Evolutionary conservation across 2,797 vertebrate species (phyloP).

Genomic region (Discoglossus pictus): DNA sequence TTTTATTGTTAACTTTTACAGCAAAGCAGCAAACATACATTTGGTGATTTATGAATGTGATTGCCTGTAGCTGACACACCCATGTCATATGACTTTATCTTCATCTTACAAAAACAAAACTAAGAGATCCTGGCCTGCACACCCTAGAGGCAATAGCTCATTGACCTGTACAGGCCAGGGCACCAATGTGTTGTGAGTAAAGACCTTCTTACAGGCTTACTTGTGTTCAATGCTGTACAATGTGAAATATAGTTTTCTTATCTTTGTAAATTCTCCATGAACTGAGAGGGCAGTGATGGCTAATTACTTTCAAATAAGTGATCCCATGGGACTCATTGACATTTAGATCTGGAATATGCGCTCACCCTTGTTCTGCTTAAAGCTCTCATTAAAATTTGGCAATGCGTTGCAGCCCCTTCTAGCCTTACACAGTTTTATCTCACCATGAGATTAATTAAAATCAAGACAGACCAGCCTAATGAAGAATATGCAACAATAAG

Average conservation of each 20-base stretch:
- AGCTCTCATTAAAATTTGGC: conserved; percentile 16
- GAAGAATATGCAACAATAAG: conserved; percentile 21
- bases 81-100: too few species aligned
- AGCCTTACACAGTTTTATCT: background rate
- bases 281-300: background rate
- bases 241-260: background rate
- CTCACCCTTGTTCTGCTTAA: conserved; percentile 4
- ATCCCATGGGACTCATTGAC: conserved; percentile 17
- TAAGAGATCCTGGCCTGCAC: too few species aligned
- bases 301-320: conserved; percentile 19
- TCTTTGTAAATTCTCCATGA: conserved; percentile 7
- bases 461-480: conserved; percentile 1
- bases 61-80: too few species aligned
- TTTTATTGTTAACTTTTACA: too few species aligned
- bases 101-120: too few species aligned
- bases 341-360: conserved; percentile 12
- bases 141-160: too few species aligned
- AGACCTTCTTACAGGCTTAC: too few species aligned
- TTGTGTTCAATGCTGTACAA: too few species aligned
- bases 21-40: too few species aligned
- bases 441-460: conserved; percentile 21
- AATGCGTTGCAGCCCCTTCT: conserved; percentile 14
- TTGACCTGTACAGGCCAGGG: too few species aligned
- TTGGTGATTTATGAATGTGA: too few species aligned
- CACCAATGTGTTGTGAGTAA: too few species aligned